Base-by-base conservation (phyloP, 2,797 vertebrate species). In the Spizella passerina region DNA sequence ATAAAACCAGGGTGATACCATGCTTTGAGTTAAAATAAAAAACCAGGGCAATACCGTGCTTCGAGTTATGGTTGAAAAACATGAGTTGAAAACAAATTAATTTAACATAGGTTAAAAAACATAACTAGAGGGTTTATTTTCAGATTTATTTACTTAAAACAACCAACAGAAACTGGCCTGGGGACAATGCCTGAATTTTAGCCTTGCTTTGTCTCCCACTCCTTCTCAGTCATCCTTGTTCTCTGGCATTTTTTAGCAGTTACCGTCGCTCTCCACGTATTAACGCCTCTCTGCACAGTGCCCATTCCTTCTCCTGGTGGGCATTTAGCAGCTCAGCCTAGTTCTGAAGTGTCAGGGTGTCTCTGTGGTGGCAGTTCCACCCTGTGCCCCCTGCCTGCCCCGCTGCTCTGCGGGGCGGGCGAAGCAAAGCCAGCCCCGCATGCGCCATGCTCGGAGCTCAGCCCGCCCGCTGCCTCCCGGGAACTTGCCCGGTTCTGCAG, bases 341-440 rank as follows among this genome's bases (percentile, higher is more conserved):
- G 80, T 80, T 94, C 92, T 95, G 93, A 96, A 84, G 94, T 49
- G 36, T 19, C 39, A 12, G 73, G 61, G 55, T 76, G 68, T 23
- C 55, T 80, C 47, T 49, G 76, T 63, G 76, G 39, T 27, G 43
- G 61, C 7, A 30, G 43, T 55, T 86, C 60, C 1, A 0, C 70
- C 71, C 39, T 39, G 1, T 73, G 73, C 47, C 76, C 82, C 57
- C 56, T 63, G 76, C 79, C 86, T 82, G 12, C 79, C 69, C 19
- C 0, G 2, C 39, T 90, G 61, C 64, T 56, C 68, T 24, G 68
- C 1, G 0, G 52, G 56, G 65, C 3, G 12, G 66, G 59, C 39
- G 16, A 53, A 73, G 43, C 92, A 43, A 57, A 75, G 69, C 41
- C 4, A 82, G 57, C 49, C 86, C 78, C 1, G 1, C 80, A 5